Evolutionary conservation across 2,888 invertebrate species (phyloP).

Genomic region (Scrobipalpa atriplicella): DNA sequence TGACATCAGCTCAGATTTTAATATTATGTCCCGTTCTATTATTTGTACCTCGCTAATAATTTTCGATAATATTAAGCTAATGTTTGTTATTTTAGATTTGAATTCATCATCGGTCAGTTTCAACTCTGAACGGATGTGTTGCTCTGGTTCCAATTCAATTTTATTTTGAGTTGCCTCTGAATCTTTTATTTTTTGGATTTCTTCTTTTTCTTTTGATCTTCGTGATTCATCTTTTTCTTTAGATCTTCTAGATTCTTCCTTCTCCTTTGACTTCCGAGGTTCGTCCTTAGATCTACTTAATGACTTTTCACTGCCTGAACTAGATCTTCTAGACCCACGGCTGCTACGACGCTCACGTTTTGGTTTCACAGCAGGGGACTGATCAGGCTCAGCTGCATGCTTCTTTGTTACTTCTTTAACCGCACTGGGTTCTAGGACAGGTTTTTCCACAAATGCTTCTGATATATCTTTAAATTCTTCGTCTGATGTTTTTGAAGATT

Average conservation of each 20-base stretch:
- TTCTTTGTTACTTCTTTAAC: slow-evolving; percentile 59
- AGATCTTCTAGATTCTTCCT: slow-evolving; percentile 24
- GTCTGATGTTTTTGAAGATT: slow-evolving; percentile 58
- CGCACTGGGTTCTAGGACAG: slow-evolving; percentile 33
- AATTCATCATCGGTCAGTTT: slow-evolving; percentile 53
- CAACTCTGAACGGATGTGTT: slow-evolving; percentile 35
- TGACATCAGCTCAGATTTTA: slow-evolving; percentile 86
- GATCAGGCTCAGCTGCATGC: slow-evolving; percentile 40
- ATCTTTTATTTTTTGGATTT: not conserved
- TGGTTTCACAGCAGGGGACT: slow-evolving; percentile 42
- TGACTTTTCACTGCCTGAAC: slow-evolving; percentile 78
- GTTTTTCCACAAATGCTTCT: slow-evolving; percentile 58
- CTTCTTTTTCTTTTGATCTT: not conserved
- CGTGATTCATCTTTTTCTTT: not conserved
- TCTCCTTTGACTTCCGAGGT: slow-evolving; percentile 37
- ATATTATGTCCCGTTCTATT: slow-evolving; percentile 85
- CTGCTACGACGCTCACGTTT: slow-evolving; percentile 70
- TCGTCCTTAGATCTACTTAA: slow-evolving; percentile 64
- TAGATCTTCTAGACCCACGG: slow-evolving; percentile 70
- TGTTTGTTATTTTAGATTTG: slow-evolving; percentile 48
- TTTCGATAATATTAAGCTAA: slow-evolving; percentile 68
- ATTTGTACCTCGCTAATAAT: slow-evolving; percentile 81
- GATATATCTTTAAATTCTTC: slow-evolving; percentile 63
- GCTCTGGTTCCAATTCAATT: slow-evolving; percentile 17
- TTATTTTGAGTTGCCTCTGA: slow-evolving; percentile 15